Percentiles rank a stretch among this genome's conserved stretches.
Conservation (phyloP, 2,888 invertebrate genomes). For the Sinotaia quadrata region DNA sequence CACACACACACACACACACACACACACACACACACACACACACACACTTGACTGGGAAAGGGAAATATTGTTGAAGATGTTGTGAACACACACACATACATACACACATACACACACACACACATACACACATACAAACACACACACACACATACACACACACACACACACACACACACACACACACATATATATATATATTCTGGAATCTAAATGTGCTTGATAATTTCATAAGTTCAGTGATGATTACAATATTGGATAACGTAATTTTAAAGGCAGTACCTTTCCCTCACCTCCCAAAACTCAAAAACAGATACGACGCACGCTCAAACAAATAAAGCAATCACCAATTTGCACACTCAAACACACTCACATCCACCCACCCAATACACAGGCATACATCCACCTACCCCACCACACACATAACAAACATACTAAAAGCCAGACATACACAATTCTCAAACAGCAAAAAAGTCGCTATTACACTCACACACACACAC, state of each 20-base stretch:
- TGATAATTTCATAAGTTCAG: too few relatives aligned
- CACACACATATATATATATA: not conserved
- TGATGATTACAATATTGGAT: too few relatives aligned
- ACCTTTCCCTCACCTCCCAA: too few relatives aligned
- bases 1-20: not conserved
- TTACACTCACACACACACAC: slow-evolving; percentile 15
- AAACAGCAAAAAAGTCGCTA: too few relatives aligned
- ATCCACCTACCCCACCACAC: not conserved
- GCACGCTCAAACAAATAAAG: too few relatives aligned
- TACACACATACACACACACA: not conserved
- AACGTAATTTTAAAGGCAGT: too few relatives aligned
- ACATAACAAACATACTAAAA: slow-evolving; percentile 12
- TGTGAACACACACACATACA: not conserved
- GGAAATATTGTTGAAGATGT: not conserved
- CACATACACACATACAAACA: not conserved
- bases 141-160: not conserved
- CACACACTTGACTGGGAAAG: not conserved
- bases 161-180: not conserved
- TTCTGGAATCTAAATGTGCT: too few relatives aligned
- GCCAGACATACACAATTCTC: slow-evolving; percentile 13
- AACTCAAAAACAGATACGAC: too few relatives aligned
- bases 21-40: not conserved
- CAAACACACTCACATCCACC: too few relatives aligned
- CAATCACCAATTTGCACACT: too few relatives aligned
- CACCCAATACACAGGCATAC: too few relatives aligned